These are phyloP conservation scores for Turritopsis rubra DNA, from an alignment of 30 jellyfish, hydroid and myxozoan genomes.

Conservation along the genomic window DNA sequence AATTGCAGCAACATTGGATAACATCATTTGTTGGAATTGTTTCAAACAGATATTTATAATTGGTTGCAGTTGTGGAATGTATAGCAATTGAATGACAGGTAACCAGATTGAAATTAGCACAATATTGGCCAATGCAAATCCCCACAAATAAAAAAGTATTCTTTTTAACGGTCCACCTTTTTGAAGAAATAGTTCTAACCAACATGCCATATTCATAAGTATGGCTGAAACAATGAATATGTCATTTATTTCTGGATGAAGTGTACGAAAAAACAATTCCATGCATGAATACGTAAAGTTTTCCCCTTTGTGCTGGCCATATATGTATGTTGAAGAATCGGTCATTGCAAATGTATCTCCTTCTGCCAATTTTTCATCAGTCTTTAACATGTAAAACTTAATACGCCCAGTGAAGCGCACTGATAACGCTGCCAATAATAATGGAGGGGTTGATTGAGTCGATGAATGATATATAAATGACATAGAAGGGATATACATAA, in stretches of 20 bases:
- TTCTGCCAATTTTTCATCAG: not conserved
- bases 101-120: constrained; percentile 62
- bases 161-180: constrained; percentile 95
- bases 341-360: constrained; percentile 24
- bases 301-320: constrained; percentile 68
- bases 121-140: constrained; percentile 48
- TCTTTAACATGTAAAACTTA: constrained; percentile 42
- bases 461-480: constrained; percentile 19
- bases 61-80: constrained; percentile 76
- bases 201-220: constrained; percentile 66
- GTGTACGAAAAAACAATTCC: constrained; percentile 65
- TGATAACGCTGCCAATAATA: constrained; percentile 67
- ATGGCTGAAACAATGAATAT: constrained; percentile 51
- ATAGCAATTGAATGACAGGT: constrained; percentile 56
- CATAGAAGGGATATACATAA: constrained; percentile 13
- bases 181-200: constrained; percentile 72
- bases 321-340: constrained; percentile 45
- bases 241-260: constrained; percentile 91
- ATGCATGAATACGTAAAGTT: constrained; percentile 51
- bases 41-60: constrained; percentile 48
- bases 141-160: constrained; percentile 64
- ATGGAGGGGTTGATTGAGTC: constrained; percentile 42
- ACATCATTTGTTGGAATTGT: constrained; percentile 63
- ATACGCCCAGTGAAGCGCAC: constrained; percentile 87
- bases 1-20: constrained; percentile 82